A percentile compares a stretch with the other conserved stretches of the same genome.
phyloP scores from a whole-genome alignment of 2,888 invertebrate genomes.

The Hymenopus coronatus region DNA sequence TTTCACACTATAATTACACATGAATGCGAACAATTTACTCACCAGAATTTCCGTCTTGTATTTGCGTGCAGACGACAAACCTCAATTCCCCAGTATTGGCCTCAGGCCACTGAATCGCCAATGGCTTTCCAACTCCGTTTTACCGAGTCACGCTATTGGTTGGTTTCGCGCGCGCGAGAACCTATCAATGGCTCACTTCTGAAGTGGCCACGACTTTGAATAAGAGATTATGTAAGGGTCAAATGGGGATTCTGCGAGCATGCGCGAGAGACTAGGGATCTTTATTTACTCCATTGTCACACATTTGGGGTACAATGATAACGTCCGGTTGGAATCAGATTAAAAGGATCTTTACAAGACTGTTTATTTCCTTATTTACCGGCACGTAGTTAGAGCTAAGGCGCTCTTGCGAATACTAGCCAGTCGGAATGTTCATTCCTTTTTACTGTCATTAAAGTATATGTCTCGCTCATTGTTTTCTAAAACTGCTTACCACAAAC shows the following conservation, averaged over 20 bases:
- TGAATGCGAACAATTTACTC: not conserved
- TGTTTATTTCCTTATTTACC: not conserved
- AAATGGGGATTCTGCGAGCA: not conserved
- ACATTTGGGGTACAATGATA: not conserved
- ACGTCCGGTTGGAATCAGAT: not conserved
- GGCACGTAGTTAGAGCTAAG: too few relatives aligned
- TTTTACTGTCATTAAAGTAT: too few relatives aligned
- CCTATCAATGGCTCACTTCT: not conserved
- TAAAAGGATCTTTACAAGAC: not conserved
- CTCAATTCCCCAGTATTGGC: not conserved
- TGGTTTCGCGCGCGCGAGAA: not conserved
- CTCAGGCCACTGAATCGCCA: not conserved
- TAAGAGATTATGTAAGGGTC: not conserved
- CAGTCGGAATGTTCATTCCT: too few relatives aligned
- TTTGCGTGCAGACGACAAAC: not conserved
- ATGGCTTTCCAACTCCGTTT: not conserved
- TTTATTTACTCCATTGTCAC: not conserved
- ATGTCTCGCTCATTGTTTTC: too few relatives aligned
- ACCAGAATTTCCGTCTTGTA: not conserved
- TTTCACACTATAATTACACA: not conserved
- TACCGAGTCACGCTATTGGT: not conserved
- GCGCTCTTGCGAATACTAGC: too few relatives aligned
- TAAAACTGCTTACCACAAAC: too few relatives aligned
- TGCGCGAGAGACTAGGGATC: not conserved
- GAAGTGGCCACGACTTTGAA: not conserved